Evolutionary conservation across 2,888 invertebrate genomes (phyloP), one percentile per base, ranked within the genome.

Genomic region (Dermolepida albohirtum): DNA sequence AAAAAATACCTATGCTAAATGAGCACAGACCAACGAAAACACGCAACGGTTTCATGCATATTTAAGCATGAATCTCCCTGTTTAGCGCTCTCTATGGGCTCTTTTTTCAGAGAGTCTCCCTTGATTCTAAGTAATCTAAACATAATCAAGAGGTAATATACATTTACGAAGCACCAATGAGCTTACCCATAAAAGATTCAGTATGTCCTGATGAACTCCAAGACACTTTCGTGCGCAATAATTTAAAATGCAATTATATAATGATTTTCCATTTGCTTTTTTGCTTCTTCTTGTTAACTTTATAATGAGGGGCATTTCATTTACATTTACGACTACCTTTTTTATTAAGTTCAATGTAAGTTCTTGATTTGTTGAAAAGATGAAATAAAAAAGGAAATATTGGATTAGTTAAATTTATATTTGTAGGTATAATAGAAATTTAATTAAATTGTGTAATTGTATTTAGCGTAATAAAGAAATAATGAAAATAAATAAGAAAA

Each of bases 111-210:
- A 52, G 64, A 64, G 65, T 66, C 68, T 64, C 71, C 73, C 73
- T 72, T 70, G 73, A 71, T 72, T 74, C 68, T 70, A 70, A 72
- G 74, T 74, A 76, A 76, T 77, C 74, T 75, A 76, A 77, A 77
- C 75, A 77, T 76, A 77, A 77, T 77, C 77, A 75, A 75, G 74
- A 70, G 73, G 74, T 75, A 75, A 76, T 74, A 74, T 75, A 75
- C 76, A 73, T 76, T 75, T 75, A 75, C 74, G 73, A 74, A 73
- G 70, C 76, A 76, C 75, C 74, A 76, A 76, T 75, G 70, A 69
- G 69, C 52, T 71, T 69, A 69, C 68, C 12, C 47, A 59, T 59
- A 59, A 59, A 59, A 47, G 59, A 59, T 59, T 59, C 59, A 59
- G 27, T 14, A 10, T 44, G 59, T 59, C 44, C 59, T 59, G 44